phyloP scores from a whole-genome alignment of 2,797 vertebrate genomes.

The Silurus aristotelis region DNA sequence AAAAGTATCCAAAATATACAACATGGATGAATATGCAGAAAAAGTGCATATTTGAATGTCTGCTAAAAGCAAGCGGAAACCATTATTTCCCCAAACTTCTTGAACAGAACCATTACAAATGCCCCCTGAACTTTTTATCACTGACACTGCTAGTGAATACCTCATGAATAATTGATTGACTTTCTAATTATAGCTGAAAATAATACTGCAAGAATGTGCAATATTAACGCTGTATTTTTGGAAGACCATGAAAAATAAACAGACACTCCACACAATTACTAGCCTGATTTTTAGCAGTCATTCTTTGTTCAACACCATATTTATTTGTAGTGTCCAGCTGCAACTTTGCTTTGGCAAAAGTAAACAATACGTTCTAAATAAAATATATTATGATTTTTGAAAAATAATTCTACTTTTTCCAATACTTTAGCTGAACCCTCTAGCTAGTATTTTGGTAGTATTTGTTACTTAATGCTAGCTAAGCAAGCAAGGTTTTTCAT shows the following conservation, averaged over 20 bases:
- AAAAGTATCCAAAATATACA: background rate
- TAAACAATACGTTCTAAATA: background rate
- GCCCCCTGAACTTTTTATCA: background rate
- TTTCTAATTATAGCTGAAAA: conserved; percentile 69
- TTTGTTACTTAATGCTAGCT: background rate
- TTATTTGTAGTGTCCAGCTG: background rate
- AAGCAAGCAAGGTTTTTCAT: background rate
- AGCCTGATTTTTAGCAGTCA: background rate
- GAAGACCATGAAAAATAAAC: conserved; percentile 6
- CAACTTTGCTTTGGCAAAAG: background rate
- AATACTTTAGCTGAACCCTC: conserved; percentile 25
- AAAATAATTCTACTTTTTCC: background rate
- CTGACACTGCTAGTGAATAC: background rate
- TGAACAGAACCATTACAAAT: background rate
- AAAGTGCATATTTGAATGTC: too few relatives aligned
- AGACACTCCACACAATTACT: background rate
- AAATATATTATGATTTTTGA: background rate
- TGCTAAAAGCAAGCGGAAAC: background rate
- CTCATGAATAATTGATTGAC: conserved; percentile 67
- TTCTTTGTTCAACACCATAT: background rate
- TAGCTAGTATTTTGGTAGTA: background rate
- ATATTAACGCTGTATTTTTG: conserved; percentile 68
- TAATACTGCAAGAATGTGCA: conserved; percentile 67
- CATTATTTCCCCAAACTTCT: background rate
- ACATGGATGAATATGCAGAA: too few relatives aligned